Percentiles rank a stretch among this genome's conserved stretches.
Evolutionary conservation across 37 sponge, comb jelly and placozoan genomes (phyloP).

Genomic region (Ephydatia muelleri): DNA sequence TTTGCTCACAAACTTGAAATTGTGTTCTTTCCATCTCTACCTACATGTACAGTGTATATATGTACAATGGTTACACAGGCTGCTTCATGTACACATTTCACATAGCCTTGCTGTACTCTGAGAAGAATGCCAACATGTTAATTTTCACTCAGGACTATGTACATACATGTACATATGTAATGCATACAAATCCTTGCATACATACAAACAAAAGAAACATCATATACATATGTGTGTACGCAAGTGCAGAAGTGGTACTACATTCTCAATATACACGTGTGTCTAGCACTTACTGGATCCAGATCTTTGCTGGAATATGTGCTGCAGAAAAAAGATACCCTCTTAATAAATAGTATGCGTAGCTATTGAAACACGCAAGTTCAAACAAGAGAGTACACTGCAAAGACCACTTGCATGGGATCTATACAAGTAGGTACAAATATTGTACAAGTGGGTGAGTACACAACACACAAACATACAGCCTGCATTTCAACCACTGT

Average conservation of each 20-base stretch:
- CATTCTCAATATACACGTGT: neutral
- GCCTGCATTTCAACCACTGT: slow-evolving; percentile 15
- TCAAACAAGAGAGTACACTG: neutral
- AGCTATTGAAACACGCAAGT: too few species aligned
- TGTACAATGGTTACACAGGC: too few species aligned
- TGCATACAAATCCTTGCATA: too few species aligned
- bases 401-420: neutral
- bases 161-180: neutral
- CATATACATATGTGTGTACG: neutral
- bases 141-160: too few species aligned
- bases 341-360: too few species aligned
- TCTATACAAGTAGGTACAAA: neutral
- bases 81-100: too few species aligned
- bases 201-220: too few species aligned
- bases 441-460: too few species aligned
- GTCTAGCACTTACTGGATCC: neutral
- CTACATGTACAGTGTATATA: too few species aligned
- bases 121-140: too few species aligned
- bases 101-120: too few species aligned
- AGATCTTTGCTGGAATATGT: neutral
- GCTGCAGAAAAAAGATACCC: neutral
- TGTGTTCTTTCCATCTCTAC: neutral
- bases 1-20: neutral
- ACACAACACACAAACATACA: neutral
- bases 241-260: neutral